These are phyloP conservation scores for Drosophila antonietae DNA, from an alignment of 2,888 invertebrate species.

Conservation along the genomic window DNA sequence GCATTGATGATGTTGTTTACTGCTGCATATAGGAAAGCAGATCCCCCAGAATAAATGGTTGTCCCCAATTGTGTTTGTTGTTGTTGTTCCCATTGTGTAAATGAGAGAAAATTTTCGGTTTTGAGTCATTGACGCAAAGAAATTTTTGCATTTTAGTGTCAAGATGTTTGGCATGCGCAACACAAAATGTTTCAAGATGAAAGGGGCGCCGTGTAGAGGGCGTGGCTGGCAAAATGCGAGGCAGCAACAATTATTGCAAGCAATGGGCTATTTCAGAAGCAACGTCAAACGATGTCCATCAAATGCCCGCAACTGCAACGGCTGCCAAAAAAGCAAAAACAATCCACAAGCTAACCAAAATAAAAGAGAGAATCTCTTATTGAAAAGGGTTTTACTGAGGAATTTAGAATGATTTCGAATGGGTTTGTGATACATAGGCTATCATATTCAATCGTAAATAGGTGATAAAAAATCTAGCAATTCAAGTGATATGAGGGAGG, in stretches of 20 bases:
- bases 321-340: conserved; percentile 44
- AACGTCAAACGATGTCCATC: conserved; percentile 43
- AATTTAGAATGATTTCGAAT: neutral
- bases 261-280: conserved; percentile 75
- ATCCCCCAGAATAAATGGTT: conserved; percentile 32
- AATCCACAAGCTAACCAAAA: conserved; percentile 5
- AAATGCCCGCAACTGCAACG: conserved; percentile 41
- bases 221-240: conserved; percentile 38
- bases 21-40: conserved; percentile 27
- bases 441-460: neutral
- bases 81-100: conserved; percentile 38
- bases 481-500: neutral
- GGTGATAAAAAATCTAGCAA: no score
- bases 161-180: conserved; percentile 64
- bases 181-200: conserved; percentile 24
- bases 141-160: conserved; percentile 80
- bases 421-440: neutral
- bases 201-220: neutral
- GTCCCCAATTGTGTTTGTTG: conserved; percentile 39
- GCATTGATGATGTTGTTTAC: conserved; percentile 20
- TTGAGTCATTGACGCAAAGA: conserved; percentile 80
- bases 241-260: conserved; percentile 80
- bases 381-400: neutral
- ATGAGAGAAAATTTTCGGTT: conserved; percentile 57
- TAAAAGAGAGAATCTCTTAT: neutral